Evolutionary conservation across 1,140 invertebrate genomes (phyloP).

Genomic region (Lineus longissimus): DNA sequence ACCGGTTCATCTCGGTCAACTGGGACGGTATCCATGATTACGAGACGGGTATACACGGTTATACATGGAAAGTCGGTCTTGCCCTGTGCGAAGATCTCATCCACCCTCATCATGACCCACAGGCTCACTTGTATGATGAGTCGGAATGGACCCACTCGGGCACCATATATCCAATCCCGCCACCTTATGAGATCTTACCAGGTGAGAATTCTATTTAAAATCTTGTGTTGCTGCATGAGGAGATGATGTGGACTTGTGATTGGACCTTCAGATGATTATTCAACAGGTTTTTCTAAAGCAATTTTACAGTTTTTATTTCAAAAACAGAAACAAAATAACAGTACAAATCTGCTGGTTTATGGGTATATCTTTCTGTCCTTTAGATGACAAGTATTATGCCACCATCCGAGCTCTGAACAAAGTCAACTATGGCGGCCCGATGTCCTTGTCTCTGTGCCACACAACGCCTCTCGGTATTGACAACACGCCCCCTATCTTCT

Average conservation of each 20-base stretch:
- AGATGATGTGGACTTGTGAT: no score
- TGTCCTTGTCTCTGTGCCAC: slow-evolving; percentile 29
- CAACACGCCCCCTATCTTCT: slow-evolving; percentile 24
- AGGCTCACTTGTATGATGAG: slow-evolving; percentile 2
- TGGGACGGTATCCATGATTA: slow-evolving; percentile 9
- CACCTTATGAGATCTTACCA: no score
- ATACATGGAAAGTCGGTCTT: not conserved
- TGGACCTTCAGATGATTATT: no score
- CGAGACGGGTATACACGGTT: slow-evolving; percentile 3
- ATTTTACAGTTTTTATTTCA: no score
- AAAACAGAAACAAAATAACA: no score
- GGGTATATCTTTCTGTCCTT: no score
- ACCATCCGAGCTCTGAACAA: slow-evolving; percentile 28
- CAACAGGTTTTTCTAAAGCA: no score
- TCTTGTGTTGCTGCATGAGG: no score
- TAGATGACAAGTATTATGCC: no score
- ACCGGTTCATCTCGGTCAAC: not conserved
- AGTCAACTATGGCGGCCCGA: slow-evolving; percentile 31
- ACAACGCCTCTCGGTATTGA: slow-evolving; percentile 28
- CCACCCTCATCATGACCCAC: slow-evolving; percentile 2
- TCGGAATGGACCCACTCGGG: slow-evolving; percentile 15
- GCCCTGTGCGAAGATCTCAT: not conserved
- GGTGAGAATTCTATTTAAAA: no score
- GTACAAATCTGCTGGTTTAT: no score
- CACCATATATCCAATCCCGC: no score